A percentile compares a stretch with the other conserved stretches of the same genome.
phyloP scores from a whole-genome alignment of 2,113 vertebrate genomes.

The Zosterops borbonicus region DNA sequence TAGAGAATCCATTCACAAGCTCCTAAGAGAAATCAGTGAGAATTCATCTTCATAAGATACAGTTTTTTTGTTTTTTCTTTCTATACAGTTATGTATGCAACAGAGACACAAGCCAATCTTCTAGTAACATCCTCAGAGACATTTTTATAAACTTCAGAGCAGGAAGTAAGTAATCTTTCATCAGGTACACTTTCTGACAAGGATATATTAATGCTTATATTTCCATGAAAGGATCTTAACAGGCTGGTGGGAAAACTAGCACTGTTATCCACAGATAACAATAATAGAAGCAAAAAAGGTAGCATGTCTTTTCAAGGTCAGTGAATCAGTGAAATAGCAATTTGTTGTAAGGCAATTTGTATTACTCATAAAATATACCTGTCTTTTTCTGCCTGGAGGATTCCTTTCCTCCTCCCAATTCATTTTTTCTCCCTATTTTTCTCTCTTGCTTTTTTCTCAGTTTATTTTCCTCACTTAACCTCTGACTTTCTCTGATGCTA shows the following conservation, averaged over 20 bases:
- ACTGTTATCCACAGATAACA: background rate
- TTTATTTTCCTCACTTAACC: conserved; percentile 19
- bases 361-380: background rate
- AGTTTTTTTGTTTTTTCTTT: background rate
- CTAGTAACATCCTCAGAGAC: background rate
- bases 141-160: background rate
- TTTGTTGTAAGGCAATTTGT: background rate
- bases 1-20: background rate
- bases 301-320: background rate
- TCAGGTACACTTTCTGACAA: background rate
- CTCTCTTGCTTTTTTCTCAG: background rate
- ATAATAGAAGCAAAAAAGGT: background rate
- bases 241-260: background rate
- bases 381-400: background rate
- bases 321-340: background rate
- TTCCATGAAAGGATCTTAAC: background rate
- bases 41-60: background rate
- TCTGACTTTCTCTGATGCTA: background rate
- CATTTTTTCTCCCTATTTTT: background rate
- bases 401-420: background rate
- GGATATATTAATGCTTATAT: background rate
- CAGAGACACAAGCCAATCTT: background rate
- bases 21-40: background rate
- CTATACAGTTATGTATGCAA: background rate
- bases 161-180: background rate